These are phyloP conservation scores for Gari tellinella DNA, from an alignment of 2,888 invertebrate genomes.

Conservation along the genomic window DNA sequence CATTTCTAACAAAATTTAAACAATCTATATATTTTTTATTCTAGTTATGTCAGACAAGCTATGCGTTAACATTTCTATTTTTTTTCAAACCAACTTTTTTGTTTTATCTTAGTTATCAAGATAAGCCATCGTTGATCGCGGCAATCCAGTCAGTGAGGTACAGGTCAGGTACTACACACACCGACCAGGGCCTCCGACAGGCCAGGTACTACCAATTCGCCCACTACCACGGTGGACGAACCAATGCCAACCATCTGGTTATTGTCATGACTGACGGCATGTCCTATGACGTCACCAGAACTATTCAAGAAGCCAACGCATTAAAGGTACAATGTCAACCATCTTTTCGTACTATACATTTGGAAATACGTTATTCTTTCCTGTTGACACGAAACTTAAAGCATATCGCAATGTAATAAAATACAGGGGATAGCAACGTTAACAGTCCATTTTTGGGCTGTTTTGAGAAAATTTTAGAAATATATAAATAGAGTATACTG, in stretches of 20 bases:
- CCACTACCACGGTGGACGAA: constrained; percentile 52
- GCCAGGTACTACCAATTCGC: constrained; percentile 56
- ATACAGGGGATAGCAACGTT: no score
- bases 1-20: constrained; percentile 1
- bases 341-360: no score
- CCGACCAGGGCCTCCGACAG: constrained; percentile 56
- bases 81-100: no score
- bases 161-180: constrained; percentile 51
- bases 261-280: constrained; percentile 69
- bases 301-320: constrained; percentile 51
- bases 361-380: no score
- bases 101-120: constrained; percentile 26
- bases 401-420: no score
- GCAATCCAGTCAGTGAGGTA: constrained; percentile 49
- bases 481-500: no score
- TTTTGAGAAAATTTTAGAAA: no score
- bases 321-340: constrained; percentile 53
- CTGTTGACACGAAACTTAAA: no score
- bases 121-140: constrained; percentile 53
- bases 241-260: constrained; percentile 56
- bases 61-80: no score
- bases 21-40: neutral
- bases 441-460: no score
- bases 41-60: neutral
- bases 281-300: constrained; percentile 49